Conservation (phyloP, 2,113 vertebrate species). For the Alaudala cheleensis region DNA sequence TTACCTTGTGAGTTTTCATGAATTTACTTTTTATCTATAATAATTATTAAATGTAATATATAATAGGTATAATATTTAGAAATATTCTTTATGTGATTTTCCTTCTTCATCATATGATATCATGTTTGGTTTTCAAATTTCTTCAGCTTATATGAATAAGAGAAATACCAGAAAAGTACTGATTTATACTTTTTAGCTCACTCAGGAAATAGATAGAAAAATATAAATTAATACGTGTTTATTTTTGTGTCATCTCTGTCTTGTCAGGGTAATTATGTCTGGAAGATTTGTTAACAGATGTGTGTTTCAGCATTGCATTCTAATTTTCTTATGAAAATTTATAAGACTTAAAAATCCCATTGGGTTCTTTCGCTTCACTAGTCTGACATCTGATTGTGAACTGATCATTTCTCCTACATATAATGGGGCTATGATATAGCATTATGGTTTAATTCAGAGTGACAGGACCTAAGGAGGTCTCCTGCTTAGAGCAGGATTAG, state of each 20-base stretch:
- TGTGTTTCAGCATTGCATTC: background rate
- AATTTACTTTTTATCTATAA: background rate
- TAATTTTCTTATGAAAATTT: slow-evolving; percentile 1
- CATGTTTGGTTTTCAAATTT: background rate
- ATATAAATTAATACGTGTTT: background rate
- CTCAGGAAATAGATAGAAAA: background rate
- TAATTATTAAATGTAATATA: background rate
- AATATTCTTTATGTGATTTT: background rate
- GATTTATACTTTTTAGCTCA: background rate
- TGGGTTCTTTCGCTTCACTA: background rate
- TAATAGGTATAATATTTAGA: background rate
- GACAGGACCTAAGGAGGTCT: background rate
- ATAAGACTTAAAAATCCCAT: background rate
- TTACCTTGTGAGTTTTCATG: background rate
- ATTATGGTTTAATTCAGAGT: background rate
- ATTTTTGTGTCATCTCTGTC: background rate
- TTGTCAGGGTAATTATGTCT: background rate
- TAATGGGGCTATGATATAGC: background rate
- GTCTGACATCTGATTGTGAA: background rate
- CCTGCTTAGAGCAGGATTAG: background rate
- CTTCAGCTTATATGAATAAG: background rate
- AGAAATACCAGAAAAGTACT: background rate
- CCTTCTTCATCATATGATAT: background rate
- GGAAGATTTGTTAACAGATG: background rate
- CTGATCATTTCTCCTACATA: background rate